Evolutionary conservation across 2,113 vertebrate genomes (phyloP).

Genomic region (Antigone vipio): DNA sequence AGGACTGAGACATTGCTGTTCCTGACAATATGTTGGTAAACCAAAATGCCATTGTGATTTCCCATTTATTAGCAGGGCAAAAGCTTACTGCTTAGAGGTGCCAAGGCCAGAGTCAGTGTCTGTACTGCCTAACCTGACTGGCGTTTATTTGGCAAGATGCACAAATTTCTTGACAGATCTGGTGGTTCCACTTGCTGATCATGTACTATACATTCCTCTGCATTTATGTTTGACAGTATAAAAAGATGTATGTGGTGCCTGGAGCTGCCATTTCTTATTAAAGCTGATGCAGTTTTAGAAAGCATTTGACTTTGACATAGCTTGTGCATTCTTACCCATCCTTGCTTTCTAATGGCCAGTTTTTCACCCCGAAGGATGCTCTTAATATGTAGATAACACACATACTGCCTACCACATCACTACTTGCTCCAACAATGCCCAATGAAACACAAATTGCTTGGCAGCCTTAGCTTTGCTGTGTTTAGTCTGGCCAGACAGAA

Average conservation of each 20-base stretch:
- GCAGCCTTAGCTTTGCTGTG: not conserved
- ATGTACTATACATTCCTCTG: not conserved
- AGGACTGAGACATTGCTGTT: not conserved
- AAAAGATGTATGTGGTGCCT: not conserved
- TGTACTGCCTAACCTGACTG: not conserved
- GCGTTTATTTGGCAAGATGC: conserved; percentile 26
- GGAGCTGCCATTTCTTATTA: conserved; percentile 29
- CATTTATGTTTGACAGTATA: not conserved
- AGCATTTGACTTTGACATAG: conserved; percentile 25
- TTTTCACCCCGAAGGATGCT: not conserved
- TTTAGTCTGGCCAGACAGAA: not conserved
- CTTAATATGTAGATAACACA: not conserved
- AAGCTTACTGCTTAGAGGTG: not conserved
- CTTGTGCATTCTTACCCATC: not conserved
- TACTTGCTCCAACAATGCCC: not conserved
- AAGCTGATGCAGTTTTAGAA: conserved; percentile 32
- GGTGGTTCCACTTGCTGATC: not conserved
- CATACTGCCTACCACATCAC: not conserved
- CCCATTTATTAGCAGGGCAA: not conserved
- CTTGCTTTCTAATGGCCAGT: not conserved
- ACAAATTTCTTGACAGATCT: conserved; percentile 15
- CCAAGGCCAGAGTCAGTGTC: not conserved
- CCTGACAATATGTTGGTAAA: not conserved
- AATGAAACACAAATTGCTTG: not conserved
- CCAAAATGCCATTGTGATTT: not conserved